These are phyloP conservation scores for Meloidogyne chitwoodi DNA, from an alignment of 1,140 invertebrate species.

Conservation along the genomic window DNA sequence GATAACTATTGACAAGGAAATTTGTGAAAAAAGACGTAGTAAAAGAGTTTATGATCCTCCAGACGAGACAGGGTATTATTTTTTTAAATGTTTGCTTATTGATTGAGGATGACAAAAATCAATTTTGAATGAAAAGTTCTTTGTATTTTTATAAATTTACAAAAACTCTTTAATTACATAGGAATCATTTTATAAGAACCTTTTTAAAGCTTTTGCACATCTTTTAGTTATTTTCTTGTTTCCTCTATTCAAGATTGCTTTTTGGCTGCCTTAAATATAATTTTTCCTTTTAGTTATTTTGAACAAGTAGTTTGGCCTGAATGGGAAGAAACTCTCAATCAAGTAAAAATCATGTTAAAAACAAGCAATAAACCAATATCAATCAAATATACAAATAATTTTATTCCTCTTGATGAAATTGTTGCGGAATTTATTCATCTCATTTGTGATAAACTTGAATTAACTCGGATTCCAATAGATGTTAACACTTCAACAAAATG, in stretches of 20 bases:
- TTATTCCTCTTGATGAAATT: constrained; percentile 1
- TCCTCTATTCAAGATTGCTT: too few species aligned
- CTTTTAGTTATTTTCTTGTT: too few species aligned
- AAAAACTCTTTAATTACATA: too few species aligned
- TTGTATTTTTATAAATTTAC: too few species aligned
- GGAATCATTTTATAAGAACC: too few species aligned
- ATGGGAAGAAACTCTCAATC: constrained; percentile 22
- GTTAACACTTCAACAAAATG: constrained; percentile 9
- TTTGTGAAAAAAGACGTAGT: constrained; percentile 14
- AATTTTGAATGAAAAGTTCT: not conserved
- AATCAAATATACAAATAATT: not conserved
- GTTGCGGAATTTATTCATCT: constrained; percentile 6
- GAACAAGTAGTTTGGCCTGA: constrained; percentile 38
- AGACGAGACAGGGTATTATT: constrained; percentile 20
- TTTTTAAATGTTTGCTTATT: too few species aligned
- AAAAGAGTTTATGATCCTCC: constrained; percentile 33
- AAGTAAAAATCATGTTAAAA: not conserved
- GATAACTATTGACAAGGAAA: constrained; percentile 28
- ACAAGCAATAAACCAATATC: not conserved
- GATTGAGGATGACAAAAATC: too few species aligned
- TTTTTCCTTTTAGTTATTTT: constrained; percentile 26
- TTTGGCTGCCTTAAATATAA: not conserved
- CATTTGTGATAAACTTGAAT: constrained; percentile 15
- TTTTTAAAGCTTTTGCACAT: too few species aligned
- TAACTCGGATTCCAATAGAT: not conserved